Base-by-base conservation (phyloP, 2,888 invertebrate genomes). In the Drosophila nigricruria region DNA sequence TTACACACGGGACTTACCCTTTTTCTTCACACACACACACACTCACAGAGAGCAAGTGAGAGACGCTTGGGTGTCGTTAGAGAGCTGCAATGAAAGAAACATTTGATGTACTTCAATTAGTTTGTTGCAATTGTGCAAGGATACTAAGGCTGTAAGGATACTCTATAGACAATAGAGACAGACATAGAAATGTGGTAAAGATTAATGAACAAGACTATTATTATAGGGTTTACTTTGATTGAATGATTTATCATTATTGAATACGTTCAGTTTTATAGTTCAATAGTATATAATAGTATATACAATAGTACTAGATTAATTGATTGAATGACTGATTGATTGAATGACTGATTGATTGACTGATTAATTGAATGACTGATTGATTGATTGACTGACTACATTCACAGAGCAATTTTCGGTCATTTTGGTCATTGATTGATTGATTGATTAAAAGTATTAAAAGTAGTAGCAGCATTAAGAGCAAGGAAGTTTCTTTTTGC, bases 41-140 rank as follows among this genome's bases (percentile, higher is more conserved):
- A 32, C 79, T 59, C 57, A n/a, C 27, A 6, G 6, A 20, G 18
- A 52, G 53, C 50, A 63, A 20, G 79, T 57, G 40, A 5, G 18
- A 32, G 45, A 23, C 77, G 40, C 73, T 50, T 30, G 88, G 82
- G 85, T 76, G 71, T 87, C 83, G 88, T 82, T 87, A 75, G 84
- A 75, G 84, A 77, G 72, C 79, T 77, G 82, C 66, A 79, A 84
- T 70, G 71, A 75, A 68, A 60, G 59, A 70, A 62, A 66, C 71
- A 75, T 84, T 72, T 72, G 45, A 66, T 66, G 66, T 76, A 87
- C 85, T 82, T 82, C 73, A 87, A 84, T 87, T 87, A 87, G 69
- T 69, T 77, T 68, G 69, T 53, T 60, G 62, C 58, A 54, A 62
- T 74, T 56, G 25, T 38, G 34, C 10, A n/a, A 12, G 40, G 20